Percentiles rank a stretch among this genome's conserved stretches.
These are phyloP conservation scores for Abscondita cerata DNA, from an alignment of 2,888 invertebrate genomes.

Conservation along the genomic window DNA sequence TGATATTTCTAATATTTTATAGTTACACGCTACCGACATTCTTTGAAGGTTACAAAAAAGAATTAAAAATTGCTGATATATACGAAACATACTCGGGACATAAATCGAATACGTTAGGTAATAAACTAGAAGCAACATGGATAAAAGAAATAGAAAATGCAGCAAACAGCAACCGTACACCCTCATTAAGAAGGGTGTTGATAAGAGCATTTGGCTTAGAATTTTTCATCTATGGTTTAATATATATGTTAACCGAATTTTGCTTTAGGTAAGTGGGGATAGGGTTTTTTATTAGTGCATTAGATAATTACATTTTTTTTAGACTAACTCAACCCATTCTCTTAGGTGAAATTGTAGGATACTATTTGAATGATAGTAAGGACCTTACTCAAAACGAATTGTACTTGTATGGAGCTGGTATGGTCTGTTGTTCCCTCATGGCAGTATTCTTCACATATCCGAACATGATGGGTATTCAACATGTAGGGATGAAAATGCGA, in stretches of 20 bases:
- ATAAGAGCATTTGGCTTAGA: slow-evolving; percentile 67
- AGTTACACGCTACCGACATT: slow-evolving; percentile 77
- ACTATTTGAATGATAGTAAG: slow-evolving; percentile 62
- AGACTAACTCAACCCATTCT: slow-evolving; percentile 61
- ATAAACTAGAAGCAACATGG: slow-evolving; percentile 69
- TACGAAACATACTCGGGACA: slow-evolving; percentile 73
- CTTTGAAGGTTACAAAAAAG: slow-evolving; percentile 70
- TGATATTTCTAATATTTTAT: too few species aligned
- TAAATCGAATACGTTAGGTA: slow-evolving; percentile 68
- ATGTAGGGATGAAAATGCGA: slow-evolving; percentile 85
- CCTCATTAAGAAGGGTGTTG: slow-evolving; percentile 67
- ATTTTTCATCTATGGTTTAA: slow-evolving; percentile 70
- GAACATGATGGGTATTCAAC: slow-evolving; percentile 86
- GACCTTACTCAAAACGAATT: slow-evolving; percentile 60
- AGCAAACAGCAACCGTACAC: slow-evolving; percentile 56
- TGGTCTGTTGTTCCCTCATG: slow-evolving; percentile 76
- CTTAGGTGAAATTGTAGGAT: slow-evolving; percentile 68
- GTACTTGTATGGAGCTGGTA: slow-evolving; percentile 78
- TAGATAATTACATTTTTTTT: too few species aligned
- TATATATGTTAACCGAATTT: too few species aligned
- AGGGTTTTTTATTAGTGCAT: too few species aligned
- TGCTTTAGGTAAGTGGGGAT: too few species aligned
- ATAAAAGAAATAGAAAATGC: slow-evolving; percentile 63
- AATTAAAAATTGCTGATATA: slow-evolving; percentile 71
- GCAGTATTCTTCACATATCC: slow-evolving; percentile 87